Evolutionary conservation across 2,888 invertebrate genomes (phyloP).

Genomic region (Plagiodera versicolora): DNA sequence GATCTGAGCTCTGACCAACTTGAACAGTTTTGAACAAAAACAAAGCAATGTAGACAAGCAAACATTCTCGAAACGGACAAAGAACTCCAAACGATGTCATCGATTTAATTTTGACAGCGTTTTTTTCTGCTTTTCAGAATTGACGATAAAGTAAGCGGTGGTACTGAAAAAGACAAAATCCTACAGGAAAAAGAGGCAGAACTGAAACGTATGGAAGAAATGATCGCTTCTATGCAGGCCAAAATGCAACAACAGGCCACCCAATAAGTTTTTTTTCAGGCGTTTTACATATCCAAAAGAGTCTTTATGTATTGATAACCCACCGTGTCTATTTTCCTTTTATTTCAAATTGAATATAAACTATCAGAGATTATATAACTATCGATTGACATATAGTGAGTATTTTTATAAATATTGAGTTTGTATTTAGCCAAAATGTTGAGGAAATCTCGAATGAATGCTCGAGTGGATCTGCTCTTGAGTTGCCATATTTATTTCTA

Average conservation of each 20-base stretch:
- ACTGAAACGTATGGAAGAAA: slow-evolving; percentile 92
- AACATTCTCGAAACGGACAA: too few relatives aligned
- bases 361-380: not conserved
- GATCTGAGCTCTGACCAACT: too few relatives aligned
- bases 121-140: too few relatives aligned
- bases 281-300: slow-evolving; percentile 22
- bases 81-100: not conserved
- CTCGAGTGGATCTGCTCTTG: not conserved
- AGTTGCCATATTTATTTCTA: not conserved
- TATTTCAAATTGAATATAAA: not conserved
- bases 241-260: slow-evolving; percentile 71
- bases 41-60: too few relatives aligned
- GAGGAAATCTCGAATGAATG: not conserved
- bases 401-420: slow-evolving; percentile 9
- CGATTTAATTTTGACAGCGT: not conserved
- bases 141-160: slow-evolving; percentile 51
- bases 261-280: slow-evolving; percentile 15
- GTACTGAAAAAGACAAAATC: slow-evolving; percentile 77
- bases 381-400: slow-evolving; percentile 9
- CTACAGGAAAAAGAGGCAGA: slow-evolving; percentile 91
- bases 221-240: slow-evolving; percentile 94
- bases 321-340: not conserved
- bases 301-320: slow-evolving; percentile 2
- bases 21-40: too few relatives aligned
- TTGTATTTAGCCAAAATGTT: not conserved